phyloP scores from a whole-genome alignment of 1,140 invertebrate species.

The Eurosta solidaginis region DNA sequence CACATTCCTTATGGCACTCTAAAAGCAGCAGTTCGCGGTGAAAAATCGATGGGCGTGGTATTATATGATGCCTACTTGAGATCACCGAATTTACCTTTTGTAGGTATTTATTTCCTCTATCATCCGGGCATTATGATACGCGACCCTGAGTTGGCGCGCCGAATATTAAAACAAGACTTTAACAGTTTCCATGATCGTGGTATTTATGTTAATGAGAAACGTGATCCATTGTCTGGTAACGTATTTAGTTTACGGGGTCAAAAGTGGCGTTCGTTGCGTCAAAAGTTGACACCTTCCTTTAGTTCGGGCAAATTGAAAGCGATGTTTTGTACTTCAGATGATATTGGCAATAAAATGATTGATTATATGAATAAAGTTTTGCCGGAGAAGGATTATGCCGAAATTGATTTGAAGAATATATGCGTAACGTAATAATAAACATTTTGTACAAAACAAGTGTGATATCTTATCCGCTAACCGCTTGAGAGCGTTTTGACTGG shows the following conservation, averaged over 20 bases:
- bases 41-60: constrained; percentile 48
- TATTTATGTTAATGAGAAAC: constrained; percentile 53
- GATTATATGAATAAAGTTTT: constrained; percentile 41
- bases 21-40: constrained; percentile 37
- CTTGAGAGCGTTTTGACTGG: neutral
- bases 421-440: constrained; percentile 38
- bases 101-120: constrained; percentile 54
- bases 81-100: constrained; percentile 45
- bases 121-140: constrained; percentile 59
- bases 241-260: constrained; percentile 60
- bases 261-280: constrained; percentile 63
- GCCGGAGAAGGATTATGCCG: constrained; percentile 36
- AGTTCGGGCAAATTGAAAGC: constrained; percentile 65
- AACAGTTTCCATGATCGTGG: constrained; percentile 59
- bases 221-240: constrained; percentile 54
- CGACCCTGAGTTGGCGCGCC: constrained; percentile 60
- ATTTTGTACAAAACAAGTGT: too few relatives aligned
- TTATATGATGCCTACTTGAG: constrained; percentile 46
- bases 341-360: constrained; percentile 58
- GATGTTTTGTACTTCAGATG: constrained; percentile 62
- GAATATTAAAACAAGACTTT: constrained; percentile 61
- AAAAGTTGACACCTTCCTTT: constrained; percentile 64
- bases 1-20: constrained; percentile 51
- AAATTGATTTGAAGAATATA: constrained; percentile 45
- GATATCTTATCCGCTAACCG: too few relatives aligned